phyloP scores from a whole-genome alignment of 2,888 invertebrate species.

The Steinernema hermaphroditum region DNA sequence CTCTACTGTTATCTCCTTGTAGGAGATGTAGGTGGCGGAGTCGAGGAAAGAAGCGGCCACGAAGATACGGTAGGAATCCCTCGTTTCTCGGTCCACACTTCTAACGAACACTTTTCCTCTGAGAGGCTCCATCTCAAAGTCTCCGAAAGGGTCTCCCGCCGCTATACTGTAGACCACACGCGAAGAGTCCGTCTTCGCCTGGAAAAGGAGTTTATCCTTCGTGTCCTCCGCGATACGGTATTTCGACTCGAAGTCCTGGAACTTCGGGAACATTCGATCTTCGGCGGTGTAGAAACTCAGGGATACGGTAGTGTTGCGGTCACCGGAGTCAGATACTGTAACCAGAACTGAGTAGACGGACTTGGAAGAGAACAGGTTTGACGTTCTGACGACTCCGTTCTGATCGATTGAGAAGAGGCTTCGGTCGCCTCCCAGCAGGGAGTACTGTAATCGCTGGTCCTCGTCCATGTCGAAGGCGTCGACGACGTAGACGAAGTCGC shows the following conservation, averaged over 20 bases:
- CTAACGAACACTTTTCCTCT: background rate
- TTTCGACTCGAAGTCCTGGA: conserved; percentile 18
- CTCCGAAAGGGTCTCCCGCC: conserved; percentile 27
- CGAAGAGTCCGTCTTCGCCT: background rate
- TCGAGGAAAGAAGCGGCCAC: conserved; percentile 25
- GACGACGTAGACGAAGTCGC: conserved; percentile 30
- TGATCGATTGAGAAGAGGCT: conserved; percentile 30
- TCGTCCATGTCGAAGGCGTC: conserved; percentile 30
- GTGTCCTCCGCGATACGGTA: conserved; percentile 16
- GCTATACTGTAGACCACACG: conserved; percentile 24
- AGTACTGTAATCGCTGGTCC: background rate
- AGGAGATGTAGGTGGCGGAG: conserved; percentile 40
- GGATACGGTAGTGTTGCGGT: conserved; percentile 39
- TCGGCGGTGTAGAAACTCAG: conserved; percentile 43
- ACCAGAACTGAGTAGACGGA: conserved; percentile 26
- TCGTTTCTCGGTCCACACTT: conserved; percentile 13
- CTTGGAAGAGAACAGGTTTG: conserved; percentile 7
- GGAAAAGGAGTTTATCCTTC: background rate
- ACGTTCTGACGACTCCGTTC: conserved; percentile 21
- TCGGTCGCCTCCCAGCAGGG: conserved; percentile 18
- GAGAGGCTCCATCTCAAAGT: conserved; percentile 27
- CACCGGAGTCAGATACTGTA: conserved; percentile 37
- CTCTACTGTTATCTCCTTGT: conserved; percentile 40
- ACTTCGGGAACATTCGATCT: conserved; percentile 35
- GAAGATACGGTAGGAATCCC: background rate